Percentiles rank a stretch among this genome's conserved stretches.
Evolutionary conservation across 2,113 vertebrate genomes (phyloP).

Genomic region (Corvus hawaiiensis): DNA sequence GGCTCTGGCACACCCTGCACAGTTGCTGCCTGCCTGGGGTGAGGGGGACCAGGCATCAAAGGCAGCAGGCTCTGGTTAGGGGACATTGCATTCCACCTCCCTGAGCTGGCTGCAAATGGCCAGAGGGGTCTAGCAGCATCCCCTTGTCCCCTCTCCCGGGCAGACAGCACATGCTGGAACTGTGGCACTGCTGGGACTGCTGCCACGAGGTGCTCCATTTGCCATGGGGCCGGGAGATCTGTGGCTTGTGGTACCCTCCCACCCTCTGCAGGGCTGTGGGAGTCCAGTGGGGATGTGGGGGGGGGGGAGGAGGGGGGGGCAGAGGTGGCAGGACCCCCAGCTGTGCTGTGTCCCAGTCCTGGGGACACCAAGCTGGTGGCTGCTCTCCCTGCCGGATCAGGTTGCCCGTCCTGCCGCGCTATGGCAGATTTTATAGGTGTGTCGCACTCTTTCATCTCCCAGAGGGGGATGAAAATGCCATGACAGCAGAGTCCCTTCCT

Average conservation of each 20-base stretch:
- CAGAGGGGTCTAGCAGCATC: not conserved
- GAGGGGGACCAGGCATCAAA: accelerated
- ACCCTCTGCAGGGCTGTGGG: not conserved
- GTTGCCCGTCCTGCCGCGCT: not conserved
- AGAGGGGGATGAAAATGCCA: slow-evolving; percentile 27
- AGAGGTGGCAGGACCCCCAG: not conserved
- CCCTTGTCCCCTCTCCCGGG: not conserved
- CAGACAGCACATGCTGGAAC: not conserved
- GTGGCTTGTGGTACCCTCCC: not conserved
- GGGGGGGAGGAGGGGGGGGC: too few species aligned
- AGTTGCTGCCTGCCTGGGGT: not conserved
- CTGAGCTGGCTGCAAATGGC: not conserved
- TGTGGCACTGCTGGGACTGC: not conserved
- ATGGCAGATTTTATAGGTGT: slow-evolving; percentile 55
- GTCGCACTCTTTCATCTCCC: slow-evolving; percentile 31
- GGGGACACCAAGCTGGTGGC: accelerated
- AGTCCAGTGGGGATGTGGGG: not conserved
- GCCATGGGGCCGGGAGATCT: not conserved
- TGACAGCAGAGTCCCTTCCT: slow-evolving; percentile 37
- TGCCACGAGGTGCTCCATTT: not conserved
- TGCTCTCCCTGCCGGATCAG: not conserved
- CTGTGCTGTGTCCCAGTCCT: not conserved
- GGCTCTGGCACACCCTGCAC: not conserved
- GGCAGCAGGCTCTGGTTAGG: not conserved
- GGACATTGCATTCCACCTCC: not conserved